Base-by-base conservation (phyloP, 2,888 invertebrate genomes). In the Lepas anatifera region DNA sequence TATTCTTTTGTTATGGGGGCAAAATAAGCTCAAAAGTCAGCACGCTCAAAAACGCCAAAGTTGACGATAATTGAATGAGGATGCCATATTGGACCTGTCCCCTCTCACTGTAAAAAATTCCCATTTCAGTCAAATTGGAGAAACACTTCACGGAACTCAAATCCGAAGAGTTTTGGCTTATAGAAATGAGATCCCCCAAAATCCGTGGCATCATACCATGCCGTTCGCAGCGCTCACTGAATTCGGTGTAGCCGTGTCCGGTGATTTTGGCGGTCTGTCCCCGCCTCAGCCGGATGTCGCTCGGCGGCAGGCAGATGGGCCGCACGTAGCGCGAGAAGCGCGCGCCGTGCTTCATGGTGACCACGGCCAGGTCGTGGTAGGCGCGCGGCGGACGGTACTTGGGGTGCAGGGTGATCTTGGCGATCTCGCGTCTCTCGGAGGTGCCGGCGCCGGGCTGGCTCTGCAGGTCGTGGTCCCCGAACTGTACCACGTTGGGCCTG, bases 221-320 rank as follows among this genome's bases (percentile, higher is more conserved):
- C n/a, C n/a, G n/a, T n/a, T n/a, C n/a, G n/a, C n/a, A n/a, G 2
- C 41, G 16, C 58, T 58, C 22, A 58, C 58, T 58, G 35, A 58
- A 58, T 22, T 58, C 58, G 25, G 7, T 18, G 58, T 58, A 58
- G 16, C 58, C 58, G 35, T 58, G 58, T 1, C 58, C 58, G 58
- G 58, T 58, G 58, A 58, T 58, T 7, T 22, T 11, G 58, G 58
- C 58, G 1, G 35, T 22, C 58, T 32, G 32, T 1, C 58, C 58
- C 7, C 58, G 58, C 7, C 35, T 18, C 22, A 58, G 58, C 22
- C 22, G 32, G 18, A 35, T 32, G 58, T 58, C 35, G 6, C 32
- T 0, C 35, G 58, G 58, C 18, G 58, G 58, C 58, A 58, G 58
- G 58, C 58, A 58, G 58, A 58, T 58, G 58, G 58, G 58, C 22